phyloP scores from a whole-genome alignment of 2,888 invertebrate species.

The Synergus umbraculus region DNA sequence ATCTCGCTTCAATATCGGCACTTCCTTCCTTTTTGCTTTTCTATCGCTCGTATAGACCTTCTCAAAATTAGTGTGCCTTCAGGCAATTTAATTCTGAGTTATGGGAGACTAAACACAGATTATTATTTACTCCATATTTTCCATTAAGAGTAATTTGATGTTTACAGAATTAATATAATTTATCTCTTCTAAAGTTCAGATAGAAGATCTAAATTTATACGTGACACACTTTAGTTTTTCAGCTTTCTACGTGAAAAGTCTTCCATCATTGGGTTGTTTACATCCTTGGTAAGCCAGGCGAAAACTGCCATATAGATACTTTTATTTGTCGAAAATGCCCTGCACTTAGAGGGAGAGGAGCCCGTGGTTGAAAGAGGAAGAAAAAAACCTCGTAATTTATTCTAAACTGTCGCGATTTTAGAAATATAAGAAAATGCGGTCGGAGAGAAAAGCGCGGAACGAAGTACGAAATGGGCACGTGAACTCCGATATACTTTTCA shows the following conservation, averaged over 20 bases:
- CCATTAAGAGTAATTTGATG: background rate
- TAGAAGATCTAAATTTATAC: conserved; percentile 6
- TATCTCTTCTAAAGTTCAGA: background rate
- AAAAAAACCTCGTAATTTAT: conserved; percentile 36
- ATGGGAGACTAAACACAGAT: background rate
- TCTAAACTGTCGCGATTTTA: conserved; percentile 37
- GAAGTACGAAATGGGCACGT: conserved; percentile 23
- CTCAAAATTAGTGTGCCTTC: conserved; percentile 8
- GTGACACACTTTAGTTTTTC: conserved; percentile 4
- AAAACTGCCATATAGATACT: background rate
- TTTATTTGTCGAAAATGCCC: conserved; percentile 26
- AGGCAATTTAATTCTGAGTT: background rate
- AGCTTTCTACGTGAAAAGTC: background rate
- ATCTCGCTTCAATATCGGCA: conserved; percentile 20
- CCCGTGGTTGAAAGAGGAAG: conserved; percentile 16
- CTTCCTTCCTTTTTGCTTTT: conserved; percentile 8
- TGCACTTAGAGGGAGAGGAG: background rate
- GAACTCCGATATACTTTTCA: conserved; percentile 28
- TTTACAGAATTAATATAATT: background rate
- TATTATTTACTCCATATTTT: no score
- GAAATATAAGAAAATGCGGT: conserved; percentile 31
- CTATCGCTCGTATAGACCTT: background rate
- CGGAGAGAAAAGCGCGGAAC: conserved; percentile 5
- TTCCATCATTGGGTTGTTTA: conserved; percentile 29
- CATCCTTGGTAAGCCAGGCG: background rate